A percentile compares a stretch with the other conserved stretches of the same genome.
Conservation (phyloP, 2,888 invertebrate species). For the Cantharis rustica region DNA sequence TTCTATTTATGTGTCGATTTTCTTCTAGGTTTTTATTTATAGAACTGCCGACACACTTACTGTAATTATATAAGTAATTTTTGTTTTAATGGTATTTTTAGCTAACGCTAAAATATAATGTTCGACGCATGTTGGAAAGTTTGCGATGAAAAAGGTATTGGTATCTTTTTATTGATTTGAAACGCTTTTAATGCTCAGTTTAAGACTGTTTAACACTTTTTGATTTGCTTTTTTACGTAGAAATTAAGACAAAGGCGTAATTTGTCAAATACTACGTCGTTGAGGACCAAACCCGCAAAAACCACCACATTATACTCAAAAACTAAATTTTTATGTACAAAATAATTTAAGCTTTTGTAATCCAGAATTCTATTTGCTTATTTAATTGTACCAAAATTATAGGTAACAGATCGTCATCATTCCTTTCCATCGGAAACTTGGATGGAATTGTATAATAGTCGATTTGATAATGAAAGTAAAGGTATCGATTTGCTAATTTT, state of each 20-base stretch:
- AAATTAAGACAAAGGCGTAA: neutral
- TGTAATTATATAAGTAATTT: neutral
- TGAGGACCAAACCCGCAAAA: neutral
- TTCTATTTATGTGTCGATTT: neutral
- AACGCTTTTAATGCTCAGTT: neutral
- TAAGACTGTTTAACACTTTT: neutral
- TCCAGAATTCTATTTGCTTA: neutral
- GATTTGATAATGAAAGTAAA: conserved; percentile 35
- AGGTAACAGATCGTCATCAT: conserved; percentile 47
- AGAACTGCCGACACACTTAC: neutral
- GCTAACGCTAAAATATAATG: conserved; percentile 39
- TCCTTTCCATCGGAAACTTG: conserved; percentile 50
- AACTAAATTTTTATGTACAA: neutral
- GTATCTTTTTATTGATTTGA: neutral
- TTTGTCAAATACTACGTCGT: neutral
- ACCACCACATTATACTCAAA: neutral
- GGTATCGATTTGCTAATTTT: conserved; percentile 35
- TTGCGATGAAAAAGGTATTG: conserved; percentile 55
- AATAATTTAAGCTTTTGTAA: neutral
- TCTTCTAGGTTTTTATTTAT: neutral
- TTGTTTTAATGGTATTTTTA: neutral
- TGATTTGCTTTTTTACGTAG: neutral
- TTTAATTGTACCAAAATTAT: neutral
- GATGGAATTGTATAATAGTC: conserved; percentile 48
- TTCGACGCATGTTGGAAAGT: conserved; percentile 54